Base-by-base conservation (phyloP, 2,888 invertebrate genomes). In the Parascotia fuliginaria region DNA sequence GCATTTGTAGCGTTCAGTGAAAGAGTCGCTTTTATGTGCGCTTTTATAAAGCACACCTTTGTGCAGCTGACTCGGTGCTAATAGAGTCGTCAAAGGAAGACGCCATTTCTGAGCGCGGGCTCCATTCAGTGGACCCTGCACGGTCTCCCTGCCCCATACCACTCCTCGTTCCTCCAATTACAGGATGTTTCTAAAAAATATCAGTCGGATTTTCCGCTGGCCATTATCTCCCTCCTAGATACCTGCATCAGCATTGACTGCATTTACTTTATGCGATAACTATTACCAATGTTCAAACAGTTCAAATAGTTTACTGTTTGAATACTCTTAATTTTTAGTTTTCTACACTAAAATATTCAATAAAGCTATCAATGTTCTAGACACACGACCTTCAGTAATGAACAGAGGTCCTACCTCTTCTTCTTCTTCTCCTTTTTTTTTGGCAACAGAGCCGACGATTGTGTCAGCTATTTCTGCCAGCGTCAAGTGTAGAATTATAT, bases 41-140 rank as follows among this genome's bases (percentile, higher is more conserved):
- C 83, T 82, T 83, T 81, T 77, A 81, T 78, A 76, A 74, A 62
- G 75, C 76, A 62, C 75, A 74, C 77, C 75, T 84, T 77, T 79
- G 74, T 82, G 73, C 75, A 65, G 62, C 56, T 60, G 60, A 61
- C 61, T 64, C 68, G 68, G 73, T 60, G 72, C 73, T 79, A 77
- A 79, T 75, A 80, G 70, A 78, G 61, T 68, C 69, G 64, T 65
- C 68, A 65, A 78, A 79, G 75, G 70, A 70, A 70, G 67, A 65
- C 73, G 68, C 66, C 66, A 67, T 60, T 71, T 55, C 55, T 36
- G 50, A 63, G 57, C 55, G 62, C 54, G 50, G 60, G 63, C 55
- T 63, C 63, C 58, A 70, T 79, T 76, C 70, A 77, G 37, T 45
- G 64, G 59, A 45, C 64, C 45, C 44, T 55, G 52, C 55, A 55